Base-by-base conservation (phyloP, 2,888 invertebrate genomes). In the Drosophila bunnanda region DNA sequence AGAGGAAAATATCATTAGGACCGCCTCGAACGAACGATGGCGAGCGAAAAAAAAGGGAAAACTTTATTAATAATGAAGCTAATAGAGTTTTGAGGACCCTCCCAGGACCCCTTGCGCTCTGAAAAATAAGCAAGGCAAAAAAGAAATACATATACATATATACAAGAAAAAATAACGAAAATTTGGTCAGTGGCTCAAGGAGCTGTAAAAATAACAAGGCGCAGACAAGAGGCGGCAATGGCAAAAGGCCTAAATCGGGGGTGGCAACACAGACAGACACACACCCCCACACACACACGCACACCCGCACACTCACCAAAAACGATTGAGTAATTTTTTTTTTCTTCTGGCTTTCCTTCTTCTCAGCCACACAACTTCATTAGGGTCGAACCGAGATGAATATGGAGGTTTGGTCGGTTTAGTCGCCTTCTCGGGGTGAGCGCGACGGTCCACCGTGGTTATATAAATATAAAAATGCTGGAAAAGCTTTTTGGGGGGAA, bases 291-390 rank as follows among this genome's bases (percentile, higher is more conserved):
- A 30, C 36, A 41, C 20, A 28, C 34, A 56, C 44, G 22, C 22
- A 57, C 36, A n/a, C 38, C 4, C 38, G 48, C 48, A 43, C 52
- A 46, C 56, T 73, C 57, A 75, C 54, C 52, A 58, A 57, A 75
- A 78, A 39, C 76, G 88, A 82, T 82, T 88, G 87, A 88, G 86
- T 88, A 88, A 82, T 88, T 80, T 75, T 82, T 61, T 67, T 52
- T 34, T 20, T 9, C 22, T 13, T 2, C 22, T 43, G 43, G 28
- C 48, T 17, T 56, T 48, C 56, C 62, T 43, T 43, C 46, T 17
- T 44, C 60, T 55, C 54, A 48, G 65, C 77, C 82, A 77, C 79
- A 81, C 82, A 82, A 88, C 88, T 88, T 82, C 75, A 82, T 85
- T 82, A 88, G 68, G 56, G 50, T 53, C 58, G 74, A 66, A 70